A percentile compares a stretch with the other conserved stretches of the same genome.
These are phyloP conservation scores for Oxytorus armatus DNA, from an alignment of 2,888 invertebrate genomes.

Conservation along the genomic window DNA sequence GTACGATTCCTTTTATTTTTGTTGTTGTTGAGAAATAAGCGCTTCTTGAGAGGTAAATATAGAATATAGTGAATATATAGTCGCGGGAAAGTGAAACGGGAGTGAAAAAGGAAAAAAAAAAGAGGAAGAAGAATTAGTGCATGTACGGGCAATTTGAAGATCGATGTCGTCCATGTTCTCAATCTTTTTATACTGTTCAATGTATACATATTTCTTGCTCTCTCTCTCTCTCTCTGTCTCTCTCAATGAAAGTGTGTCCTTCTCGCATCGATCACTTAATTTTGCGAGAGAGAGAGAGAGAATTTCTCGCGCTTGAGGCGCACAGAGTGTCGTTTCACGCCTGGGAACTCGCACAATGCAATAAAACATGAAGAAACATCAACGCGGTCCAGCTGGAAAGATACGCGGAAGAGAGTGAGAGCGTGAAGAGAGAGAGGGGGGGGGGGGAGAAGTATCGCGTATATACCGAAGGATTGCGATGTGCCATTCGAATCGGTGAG, in stretches of 20 bases:
- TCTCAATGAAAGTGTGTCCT: constrained; percentile 20
- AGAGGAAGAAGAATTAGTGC: constrained; percentile 5
- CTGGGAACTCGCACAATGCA: constrained; percentile 62
- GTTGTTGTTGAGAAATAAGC: too few species aligned
- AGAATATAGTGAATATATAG: not conserved
- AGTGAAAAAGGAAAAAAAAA: not conserved
- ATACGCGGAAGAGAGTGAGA: constrained; percentile 27
- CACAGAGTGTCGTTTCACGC: constrained; percentile 43
- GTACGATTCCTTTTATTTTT: constrained; percentile 2
- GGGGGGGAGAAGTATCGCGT: constrained; percentile 39
- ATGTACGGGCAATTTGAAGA: not conserved
- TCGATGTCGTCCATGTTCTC: not conserved
- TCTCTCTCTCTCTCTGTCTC: not conserved
- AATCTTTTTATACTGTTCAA: constrained; percentile 10
- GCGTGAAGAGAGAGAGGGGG: constrained; percentile 20
- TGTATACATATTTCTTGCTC: not conserved
- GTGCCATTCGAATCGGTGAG: constrained; percentile 60
- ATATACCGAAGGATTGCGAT: constrained; percentile 49
- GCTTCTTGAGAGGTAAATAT: constrained; percentile 12
- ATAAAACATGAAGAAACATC: constrained; percentile 56
- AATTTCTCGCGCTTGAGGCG: constrained; percentile 45
- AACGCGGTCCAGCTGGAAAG: constrained; percentile 34
- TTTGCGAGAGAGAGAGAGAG: constrained; percentile 46
- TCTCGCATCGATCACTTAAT: constrained; percentile 57
- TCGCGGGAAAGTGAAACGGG: not conserved